Conservation (phyloP, 1,140 invertebrate species). For the Procambarus virginalis region DNA sequence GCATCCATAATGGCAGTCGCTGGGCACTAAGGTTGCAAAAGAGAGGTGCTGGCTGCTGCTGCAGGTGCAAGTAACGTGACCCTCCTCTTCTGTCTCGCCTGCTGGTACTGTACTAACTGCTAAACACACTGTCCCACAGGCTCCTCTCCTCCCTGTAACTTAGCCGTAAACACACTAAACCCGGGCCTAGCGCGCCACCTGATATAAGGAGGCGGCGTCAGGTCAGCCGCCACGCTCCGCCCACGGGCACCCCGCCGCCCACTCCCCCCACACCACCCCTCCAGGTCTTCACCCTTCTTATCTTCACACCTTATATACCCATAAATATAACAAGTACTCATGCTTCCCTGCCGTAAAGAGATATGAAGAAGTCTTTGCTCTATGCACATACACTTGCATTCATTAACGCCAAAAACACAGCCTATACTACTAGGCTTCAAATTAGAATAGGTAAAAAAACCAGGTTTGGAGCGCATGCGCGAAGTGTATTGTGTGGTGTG, state of each 20-base stretch:
- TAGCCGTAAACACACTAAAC: constrained; percentile 55
- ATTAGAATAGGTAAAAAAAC: neutral
- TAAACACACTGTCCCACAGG: constrained; percentile 47
- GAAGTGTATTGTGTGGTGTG: neutral
- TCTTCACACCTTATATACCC: too few species aligned
- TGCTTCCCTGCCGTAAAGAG: too few species aligned
- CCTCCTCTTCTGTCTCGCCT: constrained; percentile 29
- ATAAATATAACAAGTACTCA: too few species aligned
- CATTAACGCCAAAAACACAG: too few species aligned
- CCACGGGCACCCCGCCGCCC: neutral
- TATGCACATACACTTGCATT: too few species aligned
- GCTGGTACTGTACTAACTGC: constrained; percentile 18
- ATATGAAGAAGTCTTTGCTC: too few species aligned
- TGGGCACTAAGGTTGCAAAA: constrained; percentile 9
- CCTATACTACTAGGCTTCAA: too few species aligned
- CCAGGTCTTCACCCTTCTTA: too few species aligned
- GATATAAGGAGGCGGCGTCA: constrained; percentile 36
- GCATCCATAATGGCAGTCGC: neutral
- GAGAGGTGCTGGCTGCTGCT: constrained; percentile 9
- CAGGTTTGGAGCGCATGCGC: constrained; percentile 5
- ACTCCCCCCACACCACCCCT: too few species aligned
- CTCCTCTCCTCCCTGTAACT: constrained; percentile 55
- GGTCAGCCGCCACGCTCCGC: constrained; percentile 40
- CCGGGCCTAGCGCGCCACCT: neutral
- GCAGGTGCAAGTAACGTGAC: constrained; percentile 13